Base-by-base conservation (phyloP, 2,113 vertebrate species). In the Nothocercus julius region DNA sequence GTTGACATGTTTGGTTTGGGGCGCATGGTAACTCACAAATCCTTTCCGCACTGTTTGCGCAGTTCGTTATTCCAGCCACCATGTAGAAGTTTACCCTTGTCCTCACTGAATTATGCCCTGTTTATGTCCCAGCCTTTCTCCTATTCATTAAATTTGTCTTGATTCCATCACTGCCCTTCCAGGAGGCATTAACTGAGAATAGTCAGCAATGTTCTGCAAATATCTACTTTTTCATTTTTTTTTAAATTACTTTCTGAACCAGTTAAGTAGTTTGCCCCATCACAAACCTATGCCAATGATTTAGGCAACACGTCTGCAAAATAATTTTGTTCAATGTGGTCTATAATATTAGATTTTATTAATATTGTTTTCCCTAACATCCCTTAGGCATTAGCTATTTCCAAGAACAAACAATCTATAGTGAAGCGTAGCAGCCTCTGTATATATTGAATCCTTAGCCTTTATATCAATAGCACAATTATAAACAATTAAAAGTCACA, bases 1-100 rank as follows among this genome's bases (percentile, higher is more conserved):
- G 66, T 76, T 94, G 91, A 87, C 77, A 82, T 32, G 54, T 87
- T 90, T 93, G 78, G 58, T 97, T 90, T 82, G 91, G 84, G 77
- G 66, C 69, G 64, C 62, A 38, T 78, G 69, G 84, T 82, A 89
- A 79, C 64, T 78, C 91, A 85, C 77, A 58, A 58, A 58, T 84
- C 44, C 58, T 89, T 94, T 76, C 62, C 76, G 49, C 66, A 9
- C 42, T 79, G 36, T 64, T 92, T 84, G 44, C 64, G 85, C 54
- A 61, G 58, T 42, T 45, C 13, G 47, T 90, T 92, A 61, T 93
- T 95, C 77, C 89, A 92, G 20, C 47, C 84, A 75, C 40, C 8
- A 5, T 2, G 6, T 11, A 58, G 70, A 84, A 75, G 62, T n/a
- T 91, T 89, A 49, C 62, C 59, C 40, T 83, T 90, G 51, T 88